These are phyloP conservation scores for Hirudo medicinalis DNA, from an alignment of 1,140 invertebrate genomes.

Conservation along the genomic window DNA sequence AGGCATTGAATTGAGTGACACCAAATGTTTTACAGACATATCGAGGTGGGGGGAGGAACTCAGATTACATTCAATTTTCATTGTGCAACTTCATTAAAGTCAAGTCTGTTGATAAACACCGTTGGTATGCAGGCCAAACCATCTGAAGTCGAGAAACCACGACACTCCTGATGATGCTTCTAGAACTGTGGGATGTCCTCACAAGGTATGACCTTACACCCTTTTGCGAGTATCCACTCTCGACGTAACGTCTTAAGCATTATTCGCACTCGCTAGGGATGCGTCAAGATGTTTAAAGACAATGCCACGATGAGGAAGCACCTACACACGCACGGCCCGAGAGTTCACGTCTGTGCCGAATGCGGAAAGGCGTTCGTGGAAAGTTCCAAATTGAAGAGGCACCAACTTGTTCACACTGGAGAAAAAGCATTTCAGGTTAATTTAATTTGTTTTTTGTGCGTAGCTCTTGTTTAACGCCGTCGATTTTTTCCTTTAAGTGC, in stretches of 20 bases:
- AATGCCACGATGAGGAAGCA: conserved; percentile 97
- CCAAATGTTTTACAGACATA: conserved; percentile 81
- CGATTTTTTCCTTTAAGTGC: conserved; percentile 51
- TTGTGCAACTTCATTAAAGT: too few species aligned
- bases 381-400: conserved; percentile 85
- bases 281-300: conserved; percentile 89
- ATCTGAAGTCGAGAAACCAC: conserved; percentile 55
- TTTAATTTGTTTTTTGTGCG: neutral
- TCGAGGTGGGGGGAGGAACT: conserved; percentile 47
- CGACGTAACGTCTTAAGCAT: conserved; percentile 2
- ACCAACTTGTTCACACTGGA: conserved; percentile 84
- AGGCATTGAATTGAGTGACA: conserved; percentile 79
- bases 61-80: neutral
- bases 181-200: conserved; percentile 81
- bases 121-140: conserved; percentile 26
- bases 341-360: conserved; percentile 91
- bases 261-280: conserved; percentile 39
- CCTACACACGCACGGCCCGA: conserved; percentile 85
- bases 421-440: conserved; percentile 76
- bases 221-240: neutral
- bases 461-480: neutral
- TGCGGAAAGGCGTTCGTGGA: conserved; percentile 98
- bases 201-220: conserved; percentile 55
- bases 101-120: too few species aligned
- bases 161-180: conserved; percentile 52